Evolutionary conservation across 2,888 invertebrate species (phyloP).

Genomic region (Hydroisotoma schaefferi): DNA sequence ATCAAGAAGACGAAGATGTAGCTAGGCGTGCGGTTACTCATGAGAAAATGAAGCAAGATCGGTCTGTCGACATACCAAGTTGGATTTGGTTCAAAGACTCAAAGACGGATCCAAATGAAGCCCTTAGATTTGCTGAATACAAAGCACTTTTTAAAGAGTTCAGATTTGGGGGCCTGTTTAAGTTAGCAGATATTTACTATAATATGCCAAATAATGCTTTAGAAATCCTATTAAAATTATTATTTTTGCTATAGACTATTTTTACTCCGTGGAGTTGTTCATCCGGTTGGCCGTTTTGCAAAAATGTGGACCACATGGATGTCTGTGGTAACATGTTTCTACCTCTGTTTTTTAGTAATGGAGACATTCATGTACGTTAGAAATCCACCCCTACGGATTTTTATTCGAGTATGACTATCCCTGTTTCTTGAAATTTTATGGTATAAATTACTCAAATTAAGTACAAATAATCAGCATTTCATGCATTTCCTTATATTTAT

Average conservation of each 20-base stretch:
- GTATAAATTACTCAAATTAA: too few relatives aligned
- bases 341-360: neutral
- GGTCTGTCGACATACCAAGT: constrained; percentile 21
- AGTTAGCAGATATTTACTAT: neutral
- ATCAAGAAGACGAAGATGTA: neutral
- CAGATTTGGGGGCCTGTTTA: neutral
- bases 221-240: neutral
- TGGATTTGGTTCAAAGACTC: constrained; percentile 18
- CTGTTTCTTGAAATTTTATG: too few relatives aligned
- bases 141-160: constrained; percentile 9
- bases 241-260: neutral
- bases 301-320: constrained; percentile 16
- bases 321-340: neutral
- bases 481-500: too few relatives aligned
- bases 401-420: too few relatives aligned
- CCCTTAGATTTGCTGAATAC: constrained; percentile 13
- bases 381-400: neutral
- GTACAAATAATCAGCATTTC: neutral
- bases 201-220: neutral
- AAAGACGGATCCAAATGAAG: neutral
- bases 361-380: constrained; percentile 13
- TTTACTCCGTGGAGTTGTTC: constrained; percentile 14
- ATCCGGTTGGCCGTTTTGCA: constrained; percentile 26
- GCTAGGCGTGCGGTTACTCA: neutral
- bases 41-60: constrained; percentile 4